Conservation (phyloP, 2,797 vertebrate species). For the Pseudotriccus pelzelni region DNA sequence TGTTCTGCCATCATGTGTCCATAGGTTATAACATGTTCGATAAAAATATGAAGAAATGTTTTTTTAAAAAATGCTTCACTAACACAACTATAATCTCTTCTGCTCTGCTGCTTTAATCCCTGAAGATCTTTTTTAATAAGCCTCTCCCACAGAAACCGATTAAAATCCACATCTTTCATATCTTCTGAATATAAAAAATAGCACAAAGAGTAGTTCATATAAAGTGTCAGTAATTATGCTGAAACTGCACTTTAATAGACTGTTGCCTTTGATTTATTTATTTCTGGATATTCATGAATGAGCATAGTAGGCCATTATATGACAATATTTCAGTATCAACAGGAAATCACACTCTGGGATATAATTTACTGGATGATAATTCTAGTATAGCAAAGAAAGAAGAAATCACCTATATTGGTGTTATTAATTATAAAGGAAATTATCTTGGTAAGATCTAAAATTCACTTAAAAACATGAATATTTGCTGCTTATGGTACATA, state of each 20-base stretch:
- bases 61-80: neutral
- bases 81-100: neutral
- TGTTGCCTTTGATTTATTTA: slow-evolving; percentile 8
- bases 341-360: neutral
- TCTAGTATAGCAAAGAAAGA: neutral
- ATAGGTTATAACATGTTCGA: neutral
- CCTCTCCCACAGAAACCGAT: slow-evolving; percentile 19
- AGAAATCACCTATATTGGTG: neutral
- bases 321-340: neutral
- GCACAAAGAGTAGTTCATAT: neutral
- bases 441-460: neutral
- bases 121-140: slow-evolving; percentile 35
- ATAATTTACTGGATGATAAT: neutral
- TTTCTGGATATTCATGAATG: neutral
- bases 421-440: neutral
- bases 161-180: slow-evolving; percentile 34
- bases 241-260: slow-evolving; percentile 13
- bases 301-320: neutral
- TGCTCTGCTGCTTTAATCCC: slow-evolving; percentile 31
- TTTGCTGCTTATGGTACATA: neutral
- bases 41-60: neutral
- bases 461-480: neutral
- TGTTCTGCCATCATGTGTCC: neutral
- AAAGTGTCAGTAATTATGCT: neutral
- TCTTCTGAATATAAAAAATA: slow-evolving; percentile 22